Evolutionary conservation across 2,113 vertebrate genomes (phyloP).

Genomic region (Anthoscopus minutus): DNA sequence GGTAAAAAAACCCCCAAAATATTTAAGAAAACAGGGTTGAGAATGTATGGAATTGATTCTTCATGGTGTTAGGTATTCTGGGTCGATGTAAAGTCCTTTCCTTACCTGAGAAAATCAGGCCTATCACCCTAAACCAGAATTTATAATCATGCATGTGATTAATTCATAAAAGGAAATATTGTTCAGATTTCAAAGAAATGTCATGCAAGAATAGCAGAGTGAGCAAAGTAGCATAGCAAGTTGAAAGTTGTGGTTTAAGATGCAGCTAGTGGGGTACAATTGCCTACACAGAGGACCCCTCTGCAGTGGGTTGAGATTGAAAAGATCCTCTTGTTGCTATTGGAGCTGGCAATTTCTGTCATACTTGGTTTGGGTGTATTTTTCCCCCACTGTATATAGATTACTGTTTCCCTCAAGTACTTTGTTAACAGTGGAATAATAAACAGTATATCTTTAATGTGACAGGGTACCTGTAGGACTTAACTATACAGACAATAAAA

Average conservation of each 20-base stretch:
- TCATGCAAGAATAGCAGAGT: neutral
- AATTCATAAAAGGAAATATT: neutral
- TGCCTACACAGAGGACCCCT: neutral
- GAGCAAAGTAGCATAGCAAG: neutral
- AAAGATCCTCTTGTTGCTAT: neutral
- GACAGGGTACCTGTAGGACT: neutral
- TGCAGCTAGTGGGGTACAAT: neutral
- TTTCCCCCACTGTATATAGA: neutral
- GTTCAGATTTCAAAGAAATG: neutral
- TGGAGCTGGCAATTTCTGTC: neutral
- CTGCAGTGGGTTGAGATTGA: neutral
- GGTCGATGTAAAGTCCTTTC: neutral
- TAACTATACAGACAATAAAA: neutral
- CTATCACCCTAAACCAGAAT: neutral
- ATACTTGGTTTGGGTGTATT: neutral
- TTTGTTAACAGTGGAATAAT: conserved; percentile 35
- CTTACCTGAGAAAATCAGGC: neutral
- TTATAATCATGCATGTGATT: neutral
- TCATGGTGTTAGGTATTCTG: neutral
- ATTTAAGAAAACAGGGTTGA: neutral
- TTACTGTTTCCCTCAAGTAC: neutral
- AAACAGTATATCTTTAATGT: neutral
- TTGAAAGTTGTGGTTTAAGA: neutral
- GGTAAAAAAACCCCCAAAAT: neutral
- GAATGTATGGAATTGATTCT: neutral